Evolutionary conservation across 1,140 invertebrate genomes (phyloP).

Genomic region (Xylocopa sonorina): DNA sequence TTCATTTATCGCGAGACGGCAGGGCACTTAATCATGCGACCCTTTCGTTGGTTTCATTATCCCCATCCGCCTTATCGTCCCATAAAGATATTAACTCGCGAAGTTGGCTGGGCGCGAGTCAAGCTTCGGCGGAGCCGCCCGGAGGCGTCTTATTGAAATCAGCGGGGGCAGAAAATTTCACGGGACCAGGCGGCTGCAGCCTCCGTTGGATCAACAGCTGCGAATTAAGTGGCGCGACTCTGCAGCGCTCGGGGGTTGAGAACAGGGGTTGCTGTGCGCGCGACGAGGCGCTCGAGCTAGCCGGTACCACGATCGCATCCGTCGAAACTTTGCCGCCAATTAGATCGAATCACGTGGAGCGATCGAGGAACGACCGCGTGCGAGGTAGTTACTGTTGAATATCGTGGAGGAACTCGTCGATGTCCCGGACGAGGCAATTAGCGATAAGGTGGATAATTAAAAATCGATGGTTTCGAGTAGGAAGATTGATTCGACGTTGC

Average conservation of each 20-base stretch:
- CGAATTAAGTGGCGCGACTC: constrained; percentile 47
- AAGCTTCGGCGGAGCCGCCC: constrained; percentile 55
- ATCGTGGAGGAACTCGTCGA: too few relatives aligned
- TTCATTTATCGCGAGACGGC: constrained; percentile 57
- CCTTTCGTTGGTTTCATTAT: constrained; percentile 64
- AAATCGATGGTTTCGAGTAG: too few relatives aligned
- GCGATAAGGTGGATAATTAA: too few relatives aligned
- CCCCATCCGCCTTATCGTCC: constrained; percentile 57
- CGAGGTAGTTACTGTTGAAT: too few relatives aligned
- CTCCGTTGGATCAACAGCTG: constrained; percentile 37
- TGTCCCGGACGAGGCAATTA: too few relatives aligned
- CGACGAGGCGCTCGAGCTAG: neutral
- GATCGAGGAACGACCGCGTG: neutral
- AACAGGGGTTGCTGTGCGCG: neutral
- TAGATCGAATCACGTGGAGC: constrained; percentile 49
- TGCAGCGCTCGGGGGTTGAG: constrained; percentile 10
- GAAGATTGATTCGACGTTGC: too few relatives aligned
- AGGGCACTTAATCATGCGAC: constrained; percentile 59
- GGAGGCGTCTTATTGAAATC: constrained; percentile 63
- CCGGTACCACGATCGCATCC: constrained; percentile 18
- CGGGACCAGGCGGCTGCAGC: constrained; percentile 32
- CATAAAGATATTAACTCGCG: constrained; percentile 64
- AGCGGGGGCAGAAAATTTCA: constrained; percentile 51
- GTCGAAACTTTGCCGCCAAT: constrained; percentile 33
- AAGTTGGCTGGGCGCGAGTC: constrained; percentile 48